Evolutionary conservation across 2,888 invertebrate species (phyloP).

Genomic region (Mythimna impura): DNA sequence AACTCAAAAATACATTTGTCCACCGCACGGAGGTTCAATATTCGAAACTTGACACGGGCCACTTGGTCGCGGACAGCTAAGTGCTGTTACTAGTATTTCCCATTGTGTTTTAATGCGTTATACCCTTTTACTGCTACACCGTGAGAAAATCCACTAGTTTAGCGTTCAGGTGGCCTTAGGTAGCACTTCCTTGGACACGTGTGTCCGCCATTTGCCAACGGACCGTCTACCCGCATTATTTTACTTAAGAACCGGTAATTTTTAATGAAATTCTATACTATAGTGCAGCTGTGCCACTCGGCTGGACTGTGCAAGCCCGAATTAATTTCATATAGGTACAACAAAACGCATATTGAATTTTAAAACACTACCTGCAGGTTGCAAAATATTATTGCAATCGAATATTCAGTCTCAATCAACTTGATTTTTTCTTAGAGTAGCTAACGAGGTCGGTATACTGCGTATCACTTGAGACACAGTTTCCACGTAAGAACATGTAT

Average conservation of each 20-base stretch:
- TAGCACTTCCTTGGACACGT: slow-evolving; percentile 84
- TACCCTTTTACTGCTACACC: slow-evolving; percentile 76
- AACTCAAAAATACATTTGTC: slow-evolving; percentile 28
- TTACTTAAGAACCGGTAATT: slow-evolving; percentile 85
- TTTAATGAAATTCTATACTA: slow-evolving; percentile 87
- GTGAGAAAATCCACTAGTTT: slow-evolving; percentile 82
- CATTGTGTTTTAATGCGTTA: slow-evolving; percentile 80
- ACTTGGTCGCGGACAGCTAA: slow-evolving; percentile 71
- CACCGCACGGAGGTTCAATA: slow-evolving; percentile 32
- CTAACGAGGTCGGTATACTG: no score
- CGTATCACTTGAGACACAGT: no score
- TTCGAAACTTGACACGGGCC: slow-evolving; percentile 57
- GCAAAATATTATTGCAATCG: neutral
- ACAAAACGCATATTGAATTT: slow-evolving; percentile 78
- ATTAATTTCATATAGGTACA: slow-evolving; percentile 77
- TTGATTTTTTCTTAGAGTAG: neutral
- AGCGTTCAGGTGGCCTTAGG: slow-evolving; percentile 82
- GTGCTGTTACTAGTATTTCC: slow-evolving; percentile 79
- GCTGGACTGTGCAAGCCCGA: slow-evolving; percentile 75
- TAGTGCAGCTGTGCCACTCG: slow-evolving; percentile 85
- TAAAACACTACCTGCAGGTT: slow-evolving; percentile 54
- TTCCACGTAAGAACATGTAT: no score
- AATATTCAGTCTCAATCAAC: neutral
- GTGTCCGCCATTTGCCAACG: slow-evolving; percentile 80
- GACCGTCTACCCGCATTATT: slow-evolving; percentile 86